Conservation (phyloP, 2,888 invertebrate genomes). For the Philonicus albiceps region DNA sequence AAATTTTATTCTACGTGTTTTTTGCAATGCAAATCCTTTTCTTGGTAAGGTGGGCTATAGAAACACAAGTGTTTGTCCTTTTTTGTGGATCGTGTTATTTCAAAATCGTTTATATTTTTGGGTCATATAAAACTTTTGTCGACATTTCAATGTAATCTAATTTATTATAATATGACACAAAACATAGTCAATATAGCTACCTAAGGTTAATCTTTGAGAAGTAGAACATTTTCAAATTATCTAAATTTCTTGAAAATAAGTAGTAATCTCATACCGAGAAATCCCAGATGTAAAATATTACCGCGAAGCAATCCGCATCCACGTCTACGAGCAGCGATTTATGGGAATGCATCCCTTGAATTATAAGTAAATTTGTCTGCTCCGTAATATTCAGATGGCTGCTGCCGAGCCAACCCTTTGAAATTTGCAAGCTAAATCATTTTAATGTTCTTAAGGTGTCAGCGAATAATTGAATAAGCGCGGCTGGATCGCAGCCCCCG, state of each 20-base stretch:
- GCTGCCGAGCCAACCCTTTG: neutral
- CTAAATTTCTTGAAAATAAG: neutral
- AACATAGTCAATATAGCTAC: too few species aligned
- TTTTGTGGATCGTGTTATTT: too few species aligned
- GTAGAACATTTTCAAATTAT: neutral
- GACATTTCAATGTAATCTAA: too few species aligned
- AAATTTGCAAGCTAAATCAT: constrained; percentile 16
- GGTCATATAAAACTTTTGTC: too few species aligned
- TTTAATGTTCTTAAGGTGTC: constrained; percentile 38
- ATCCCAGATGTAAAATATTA: neutral
- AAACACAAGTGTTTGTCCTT: too few species aligned
- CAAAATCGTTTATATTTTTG: too few species aligned
- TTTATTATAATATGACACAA: too few species aligned
- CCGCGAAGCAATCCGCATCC: neutral
- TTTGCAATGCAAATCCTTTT: too few species aligned
- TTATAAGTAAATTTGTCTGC: neutral
- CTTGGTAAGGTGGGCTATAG: too few species aligned
- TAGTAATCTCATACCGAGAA: neutral
- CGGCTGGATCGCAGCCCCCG: constrained; percentile 26
- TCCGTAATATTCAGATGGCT: neutral
- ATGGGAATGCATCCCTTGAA: neutral
- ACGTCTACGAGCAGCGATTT: constrained; percentile 5
- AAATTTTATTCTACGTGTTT: too few species aligned
- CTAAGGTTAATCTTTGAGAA: too few species aligned
- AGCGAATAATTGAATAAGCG: constrained; percentile 35